Base-by-base conservation (phyloP, 1,140 invertebrate species). In the Procambarus virginalis region DNA sequence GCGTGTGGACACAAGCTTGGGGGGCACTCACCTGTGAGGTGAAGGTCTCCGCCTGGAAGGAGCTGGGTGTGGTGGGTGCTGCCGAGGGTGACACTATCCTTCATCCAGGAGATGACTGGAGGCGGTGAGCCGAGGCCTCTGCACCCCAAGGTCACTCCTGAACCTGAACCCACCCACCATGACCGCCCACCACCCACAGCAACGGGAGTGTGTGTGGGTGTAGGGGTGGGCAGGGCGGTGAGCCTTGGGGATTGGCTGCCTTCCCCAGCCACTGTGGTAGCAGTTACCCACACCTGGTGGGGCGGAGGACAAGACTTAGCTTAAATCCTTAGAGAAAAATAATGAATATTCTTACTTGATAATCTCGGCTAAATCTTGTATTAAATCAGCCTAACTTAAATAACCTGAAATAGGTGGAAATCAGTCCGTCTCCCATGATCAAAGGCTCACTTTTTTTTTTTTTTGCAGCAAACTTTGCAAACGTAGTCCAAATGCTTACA, bases 91-190 rank as follows among this genome's bases (percentile, higher is more conserved):
- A 60, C 49, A 10, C 86, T 75, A 14, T 93, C 93, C 75, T 93
- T 93, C 68, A 92, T 94, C 94, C 94, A 95, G 48, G 92, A 93
- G 14, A 94, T 93, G 48, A 92, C 92, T 20, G 94, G 94, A 48
- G 89, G 70, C 60, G 94, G 94, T 70, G 94, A 94, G 6, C 94
- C 94, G 76, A 93, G 93, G 46, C 94, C 94, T 10, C 92, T 91
- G 60, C 93, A 95, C 70, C 92, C 91, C 3, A 93, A 80, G 9
- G 84, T 90, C 6, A 92, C 84, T n/a, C 87, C 91, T 12, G 87
- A 84, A 17, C 88, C 88, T 14, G 51, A 68, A 10, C 86, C 81
- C 20, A 92, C 91, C 58, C 88, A 55, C 91, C 91, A 92, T 14
- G 76, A 60, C n/a, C 84, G 34, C 14, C 87, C 82, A 20, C 87